Base-by-base conservation (phyloP, 1,140 invertebrate genomes). In the Zeugodacus cucurbitae region DNA sequence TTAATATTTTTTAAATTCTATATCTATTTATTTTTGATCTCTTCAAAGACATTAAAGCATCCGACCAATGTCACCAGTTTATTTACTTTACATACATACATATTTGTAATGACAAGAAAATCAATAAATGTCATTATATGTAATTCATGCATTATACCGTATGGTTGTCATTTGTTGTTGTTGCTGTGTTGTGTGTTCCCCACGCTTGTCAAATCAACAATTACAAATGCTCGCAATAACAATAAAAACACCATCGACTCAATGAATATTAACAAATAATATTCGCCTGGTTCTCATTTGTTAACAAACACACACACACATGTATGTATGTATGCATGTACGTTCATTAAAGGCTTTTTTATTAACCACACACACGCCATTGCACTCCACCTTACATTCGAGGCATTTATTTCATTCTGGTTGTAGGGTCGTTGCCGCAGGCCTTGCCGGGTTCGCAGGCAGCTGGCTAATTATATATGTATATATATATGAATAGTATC, bases 201-300 rank as follows among this genome's bases (percentile, higher is more conserved):
- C 74, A 54, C 67, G 67, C 74, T 82, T 82, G 41, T 82, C 74
- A 48, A 48, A 48, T 48, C 22, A 44, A 54, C 74, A 82, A 82
- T 37, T 37, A 41, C 44, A 26, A 82, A 82, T 82, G 44, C 8
- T 41, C 44, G 41, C 41, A 82, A 48, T 48, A 82, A 54, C 41
- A 48, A 82, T 48, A 48, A 82, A 44, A 82, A 26, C 74, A 48
- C 74, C 17, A 82, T 34, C 48, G 26, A 48, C 74, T 44, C 34
- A 82, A 82, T 54, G 70, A 78, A 78, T 78, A 41, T 78, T 20
- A 78, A 78, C 37, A 37, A 78, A 78, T 78, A 44, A 37, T 78
- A 78, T 17, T 22, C 70, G 41, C 44, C 10, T 67, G 26, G 26
- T 34, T 32, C 14, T 29, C 11, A 67, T 67, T 32, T 67, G 10